Conservation (phyloP, 2,888 invertebrate genomes). For the Brachycybe producta region DNA sequence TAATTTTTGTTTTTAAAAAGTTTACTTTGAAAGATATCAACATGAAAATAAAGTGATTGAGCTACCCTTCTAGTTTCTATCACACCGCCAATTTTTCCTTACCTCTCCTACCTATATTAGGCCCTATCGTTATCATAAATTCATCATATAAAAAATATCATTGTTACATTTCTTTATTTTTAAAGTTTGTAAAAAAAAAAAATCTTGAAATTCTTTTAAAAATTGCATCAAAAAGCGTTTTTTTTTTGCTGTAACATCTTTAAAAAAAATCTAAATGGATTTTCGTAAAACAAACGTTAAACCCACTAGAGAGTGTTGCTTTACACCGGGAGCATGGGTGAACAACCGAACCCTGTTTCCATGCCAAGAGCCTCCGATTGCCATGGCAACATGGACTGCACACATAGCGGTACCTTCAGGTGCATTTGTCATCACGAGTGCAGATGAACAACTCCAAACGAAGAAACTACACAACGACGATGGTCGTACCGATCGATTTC, state of each 20-base stretch:
- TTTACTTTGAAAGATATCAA: too few relatives aligned
- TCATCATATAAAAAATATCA: too few relatives aligned
- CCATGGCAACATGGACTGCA: conserved; percentile 37
- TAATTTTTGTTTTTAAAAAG: too few relatives aligned
- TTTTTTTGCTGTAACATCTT: not conserved
- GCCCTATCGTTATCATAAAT: too few relatives aligned
- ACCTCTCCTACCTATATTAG: too few relatives aligned
- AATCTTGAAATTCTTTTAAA: not conserved
- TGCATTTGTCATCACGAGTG: conserved; percentile 30
- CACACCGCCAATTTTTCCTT: too few relatives aligned
- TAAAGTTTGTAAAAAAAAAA: conserved; percentile 1
- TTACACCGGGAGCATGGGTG: conserved; percentile 35
- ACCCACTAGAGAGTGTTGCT: conserved; percentile 28
- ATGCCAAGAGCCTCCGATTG: conserved; percentile 35
- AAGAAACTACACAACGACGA: not conserved
- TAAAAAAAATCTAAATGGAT: not conserved
- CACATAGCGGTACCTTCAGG: conserved; percentile 24
- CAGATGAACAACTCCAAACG: conserved; percentile 25
- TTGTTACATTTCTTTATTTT: not conserved
- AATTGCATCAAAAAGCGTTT: too few relatives aligned
- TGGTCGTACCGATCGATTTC: not conserved
- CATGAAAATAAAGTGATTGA: too few relatives aligned
- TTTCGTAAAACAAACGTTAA: conserved; percentile 1
- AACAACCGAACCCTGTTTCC: conserved; percentile 38
- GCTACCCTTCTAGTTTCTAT: too few relatives aligned